Conservation (phyloP, 1,140 invertebrate genomes). For the Caenorhabditis brenneri region DNA sequence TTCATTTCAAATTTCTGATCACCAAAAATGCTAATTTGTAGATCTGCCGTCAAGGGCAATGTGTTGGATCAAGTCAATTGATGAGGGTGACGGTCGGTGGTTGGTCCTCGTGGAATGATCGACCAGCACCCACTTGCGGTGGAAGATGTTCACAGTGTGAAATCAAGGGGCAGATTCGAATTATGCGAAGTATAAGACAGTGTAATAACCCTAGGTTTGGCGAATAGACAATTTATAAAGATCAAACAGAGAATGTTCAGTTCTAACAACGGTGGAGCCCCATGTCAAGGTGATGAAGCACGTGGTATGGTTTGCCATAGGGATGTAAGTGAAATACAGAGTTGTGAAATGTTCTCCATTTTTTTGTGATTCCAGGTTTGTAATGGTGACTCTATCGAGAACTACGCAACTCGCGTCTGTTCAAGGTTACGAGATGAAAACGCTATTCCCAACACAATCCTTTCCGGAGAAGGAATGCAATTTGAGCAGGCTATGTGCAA, state of each 20-base stretch:
- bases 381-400: constrained; percentile 29
- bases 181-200: constrained; percentile 51
- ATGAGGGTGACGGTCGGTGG: constrained; percentile 37
- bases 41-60: constrained; percentile 52
- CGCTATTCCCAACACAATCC: constrained; percentile 48
- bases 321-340: constrained; percentile 44
- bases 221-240: neutral
- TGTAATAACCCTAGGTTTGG: constrained; percentile 52
- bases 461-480: constrained; percentile 56
- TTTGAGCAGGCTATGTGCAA: constrained; percentile 57
- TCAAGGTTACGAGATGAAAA: constrained; percentile 45
- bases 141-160: constrained; percentile 51
- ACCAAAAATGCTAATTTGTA: constrained; percentile 36
- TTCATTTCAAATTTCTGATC: neutral
- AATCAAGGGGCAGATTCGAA: constrained; percentile 53
- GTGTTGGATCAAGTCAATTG: constrained; percentile 36
- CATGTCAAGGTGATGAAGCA: constrained; percentile 48
- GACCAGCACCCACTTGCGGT: constrained; percentile 52
- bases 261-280: constrained; percentile 53
- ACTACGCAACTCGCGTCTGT: constrained; percentile 52
- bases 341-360: neutral
- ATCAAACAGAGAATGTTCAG: neutral
- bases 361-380: constrained; percentile 45
- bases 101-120: constrained; percentile 57
- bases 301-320: constrained; percentile 54